phyloP scores from a whole-genome alignment of 2,113 vertebrate genomes.

The Eonycteris spelaea region DNA sequence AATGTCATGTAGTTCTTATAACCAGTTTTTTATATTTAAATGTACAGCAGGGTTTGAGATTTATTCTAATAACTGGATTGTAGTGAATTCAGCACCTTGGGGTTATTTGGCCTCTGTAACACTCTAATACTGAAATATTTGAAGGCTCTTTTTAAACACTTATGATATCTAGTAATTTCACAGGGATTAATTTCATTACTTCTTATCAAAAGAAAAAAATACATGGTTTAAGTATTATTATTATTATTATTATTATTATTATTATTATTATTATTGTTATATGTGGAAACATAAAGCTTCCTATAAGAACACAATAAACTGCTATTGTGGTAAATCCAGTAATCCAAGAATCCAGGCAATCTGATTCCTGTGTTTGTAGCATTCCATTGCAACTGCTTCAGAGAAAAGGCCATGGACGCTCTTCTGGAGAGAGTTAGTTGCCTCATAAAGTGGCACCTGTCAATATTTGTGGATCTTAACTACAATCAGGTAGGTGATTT shows the following conservation, averaged over 20 bases:
- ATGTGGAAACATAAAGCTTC: background rate
- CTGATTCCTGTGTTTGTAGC: background rate
- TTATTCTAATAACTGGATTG: background rate
- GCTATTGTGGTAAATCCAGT: background rate
- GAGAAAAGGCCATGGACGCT: background rate
- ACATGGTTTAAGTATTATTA: background rate
- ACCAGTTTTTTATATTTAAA: background rate
- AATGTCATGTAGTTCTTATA: background rate
- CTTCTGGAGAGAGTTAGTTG: background rate
- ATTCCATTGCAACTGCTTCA: fast-evolving
- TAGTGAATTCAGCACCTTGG: background rate
- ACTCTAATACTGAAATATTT: background rate
- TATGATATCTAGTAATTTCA: background rate
- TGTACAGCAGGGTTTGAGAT: background rate
- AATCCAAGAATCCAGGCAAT: background rate
- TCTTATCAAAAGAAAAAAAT: background rate
- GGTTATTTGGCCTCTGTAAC: background rate
- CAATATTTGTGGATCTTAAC: background rate
- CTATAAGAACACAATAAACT: background rate
- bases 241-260: background rate
- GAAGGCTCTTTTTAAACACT: background rate
- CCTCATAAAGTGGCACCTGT: too few relatives aligned
- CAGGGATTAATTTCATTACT: background rate
- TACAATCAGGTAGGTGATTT: background rate
- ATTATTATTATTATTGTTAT: background rate